Evolutionary conservation across 2,888 invertebrate species (phyloP), one percentile per base, ranked within the genome.

Genomic region (Cyclophora albipunctata): DNA sequence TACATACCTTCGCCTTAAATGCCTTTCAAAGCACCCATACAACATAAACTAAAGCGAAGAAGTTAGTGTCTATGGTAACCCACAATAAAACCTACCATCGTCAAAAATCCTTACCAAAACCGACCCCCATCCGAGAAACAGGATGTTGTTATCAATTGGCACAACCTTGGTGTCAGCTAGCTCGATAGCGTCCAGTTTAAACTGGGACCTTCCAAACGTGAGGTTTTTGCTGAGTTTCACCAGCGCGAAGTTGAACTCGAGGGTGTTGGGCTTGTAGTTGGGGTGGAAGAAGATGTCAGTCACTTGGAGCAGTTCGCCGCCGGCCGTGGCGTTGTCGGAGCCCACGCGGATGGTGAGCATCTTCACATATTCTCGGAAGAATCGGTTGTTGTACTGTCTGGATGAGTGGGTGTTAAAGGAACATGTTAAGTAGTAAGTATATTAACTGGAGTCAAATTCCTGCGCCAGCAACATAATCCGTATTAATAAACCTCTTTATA

Each of bases 371-470:
- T 88, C 87, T 1, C 85, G 73, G 71, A 79, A 86, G 70, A 86
- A 86, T 3, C 87, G 73, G 58, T 87, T 88, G 68, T 86, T 85
- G 67, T 84, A 87, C 56, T 86, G 87, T 5, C 87, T 87, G 71
- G 3, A 58, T 45, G 46, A 37, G 33, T 34, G 43, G 35, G 20
- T 37, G 20, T 37, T 37, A 20, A 20, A 20, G 20, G 20, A 20
- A 20, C 20, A 20, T 20, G 20, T 20, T 20, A 20, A 20, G 20
- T 20, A 20, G 1, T 20, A 20, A 20, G 20, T 20, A 20, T 20
- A 20, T 20, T 20, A 20, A 20, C 20, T 20, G 20, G 20, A 20
- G 20, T 20, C 20, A 20, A 20, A 20, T 20, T 20, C 20, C 20
- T 20, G 20, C 20, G 20, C 20, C 20, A 20, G 20, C 20, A 20